A percentile compares a stretch with the other conserved stretches of the same genome.
Conservation (phyloP, 2,113 vertebrate species). For the Uropsilus gracilis region DNA sequence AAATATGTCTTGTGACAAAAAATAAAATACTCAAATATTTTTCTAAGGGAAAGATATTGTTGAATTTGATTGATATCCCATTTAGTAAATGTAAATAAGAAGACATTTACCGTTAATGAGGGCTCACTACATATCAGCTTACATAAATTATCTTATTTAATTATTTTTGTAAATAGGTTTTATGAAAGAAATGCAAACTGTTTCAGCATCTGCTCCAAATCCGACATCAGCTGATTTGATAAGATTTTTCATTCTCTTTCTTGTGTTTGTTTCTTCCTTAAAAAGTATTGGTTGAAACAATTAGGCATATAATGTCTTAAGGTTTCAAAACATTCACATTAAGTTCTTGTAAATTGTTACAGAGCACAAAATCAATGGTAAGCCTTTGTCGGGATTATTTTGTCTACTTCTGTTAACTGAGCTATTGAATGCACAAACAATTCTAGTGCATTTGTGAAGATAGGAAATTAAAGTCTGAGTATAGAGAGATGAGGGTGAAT, state of each 20-base stretch:
- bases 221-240: neutral
- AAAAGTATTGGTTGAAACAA: neutral
- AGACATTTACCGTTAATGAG: neutral
- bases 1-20: neutral
- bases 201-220: neutral
- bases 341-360: slow-evolving; percentile 37
- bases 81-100: neutral
- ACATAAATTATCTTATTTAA: neutral
- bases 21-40: neutral
- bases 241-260: neutral
- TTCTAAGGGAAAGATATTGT: neutral
- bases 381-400: slow-evolving; percentile 49
- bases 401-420: slow-evolving; percentile 30
- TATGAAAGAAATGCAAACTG: neutral
- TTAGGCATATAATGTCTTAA: slow-evolving; percentile 12
- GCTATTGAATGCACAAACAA: neutral
- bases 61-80: neutral
- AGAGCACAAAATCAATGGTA: slow-evolving; percentile 15
- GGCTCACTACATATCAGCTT: neutral
- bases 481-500: neutral
- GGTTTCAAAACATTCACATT: slow-evolving; percentile 26
- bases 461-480: neutral
- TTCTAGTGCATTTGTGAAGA: slow-evolving; percentile 46
- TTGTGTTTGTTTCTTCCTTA: neutral
- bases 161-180: neutral